phyloP scores from a whole-genome alignment of 2,113 vertebrate species.

The Cygnus atratus region DNA sequence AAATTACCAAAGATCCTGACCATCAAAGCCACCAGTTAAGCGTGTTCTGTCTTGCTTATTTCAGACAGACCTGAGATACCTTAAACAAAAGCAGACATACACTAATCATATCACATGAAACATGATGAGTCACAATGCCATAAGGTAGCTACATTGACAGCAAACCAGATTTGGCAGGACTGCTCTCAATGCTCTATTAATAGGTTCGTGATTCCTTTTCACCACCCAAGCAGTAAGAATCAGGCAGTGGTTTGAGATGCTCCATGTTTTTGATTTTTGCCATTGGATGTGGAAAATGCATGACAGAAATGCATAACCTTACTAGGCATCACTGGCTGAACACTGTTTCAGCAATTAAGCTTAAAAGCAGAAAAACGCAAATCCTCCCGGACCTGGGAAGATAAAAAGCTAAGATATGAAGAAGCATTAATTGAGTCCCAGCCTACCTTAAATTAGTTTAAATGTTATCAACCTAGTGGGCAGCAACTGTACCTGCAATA shows the following conservation, averaged over 20 bases:
- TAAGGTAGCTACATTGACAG: background rate
- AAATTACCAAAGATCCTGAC: background rate
- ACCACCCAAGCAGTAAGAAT: background rate
- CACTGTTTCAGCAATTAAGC: background rate
- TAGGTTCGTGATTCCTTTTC: background rate
- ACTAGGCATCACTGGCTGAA: background rate
- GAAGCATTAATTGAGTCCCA: background rate
- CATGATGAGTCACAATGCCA: rapidly evolving
- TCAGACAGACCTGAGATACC: background rate
- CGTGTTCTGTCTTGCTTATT: background rate
- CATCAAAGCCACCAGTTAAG: background rate
- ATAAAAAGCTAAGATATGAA: background rate
- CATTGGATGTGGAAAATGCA: rapidly evolving
- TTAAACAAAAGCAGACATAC: background rate
- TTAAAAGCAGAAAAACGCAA: background rate
- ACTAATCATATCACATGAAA: background rate
- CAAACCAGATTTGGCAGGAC: rapidly evolving
- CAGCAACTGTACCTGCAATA: background rate
- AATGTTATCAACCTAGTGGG: background rate
- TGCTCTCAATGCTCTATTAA: background rate
- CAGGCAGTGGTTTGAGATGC: background rate
- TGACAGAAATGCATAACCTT: background rate
- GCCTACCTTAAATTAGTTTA: background rate
- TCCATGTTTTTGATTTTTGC: background rate
- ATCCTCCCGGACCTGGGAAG: background rate